A percentile compares a stretch with the other conserved stretches of the same genome.
Conservation (phyloP, 2,113 vertebrate species). For the Hippocampus zosterae region DNA sequence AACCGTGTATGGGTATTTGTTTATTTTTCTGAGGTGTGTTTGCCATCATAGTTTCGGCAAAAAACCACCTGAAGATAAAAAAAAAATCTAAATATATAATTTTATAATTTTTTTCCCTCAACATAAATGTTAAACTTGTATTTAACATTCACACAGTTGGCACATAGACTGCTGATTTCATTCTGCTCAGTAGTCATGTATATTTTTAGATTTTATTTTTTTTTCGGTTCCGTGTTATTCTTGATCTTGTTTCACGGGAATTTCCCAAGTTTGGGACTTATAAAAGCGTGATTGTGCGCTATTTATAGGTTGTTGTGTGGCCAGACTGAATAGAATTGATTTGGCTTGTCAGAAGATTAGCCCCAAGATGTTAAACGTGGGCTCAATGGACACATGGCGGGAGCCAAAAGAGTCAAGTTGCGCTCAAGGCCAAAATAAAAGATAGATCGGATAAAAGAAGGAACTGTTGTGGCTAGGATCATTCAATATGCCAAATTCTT, state of each 20-base stretch:
- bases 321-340: not conserved
- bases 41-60: too few relatives aligned
- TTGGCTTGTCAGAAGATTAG: not conserved
- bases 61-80: too few relatives aligned
- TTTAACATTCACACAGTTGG: too few relatives aligned
- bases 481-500: not conserved
- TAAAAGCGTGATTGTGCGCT: not conserved
- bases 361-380: not conserved
- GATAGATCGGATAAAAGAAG: not conserved
- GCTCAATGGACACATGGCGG: not conserved
- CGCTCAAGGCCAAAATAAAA: not conserved
- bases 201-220: too few relatives aligned
- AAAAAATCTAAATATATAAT: too few relatives aligned
- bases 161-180: not conserved
- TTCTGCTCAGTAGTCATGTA: not conserved
- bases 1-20: too few relatives aligned
- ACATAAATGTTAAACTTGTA: too few relatives aligned
- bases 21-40: too few relatives aligned
- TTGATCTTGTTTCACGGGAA: not conserved
- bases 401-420: not conserved
- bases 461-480: not conserved
- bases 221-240: not conserved
- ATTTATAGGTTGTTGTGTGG: not conserved
- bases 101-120: too few relatives aligned
- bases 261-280: not conserved